Base-by-base conservation (phyloP, 2,888 invertebrate genomes). In the Ormia ochracea region DNA sequence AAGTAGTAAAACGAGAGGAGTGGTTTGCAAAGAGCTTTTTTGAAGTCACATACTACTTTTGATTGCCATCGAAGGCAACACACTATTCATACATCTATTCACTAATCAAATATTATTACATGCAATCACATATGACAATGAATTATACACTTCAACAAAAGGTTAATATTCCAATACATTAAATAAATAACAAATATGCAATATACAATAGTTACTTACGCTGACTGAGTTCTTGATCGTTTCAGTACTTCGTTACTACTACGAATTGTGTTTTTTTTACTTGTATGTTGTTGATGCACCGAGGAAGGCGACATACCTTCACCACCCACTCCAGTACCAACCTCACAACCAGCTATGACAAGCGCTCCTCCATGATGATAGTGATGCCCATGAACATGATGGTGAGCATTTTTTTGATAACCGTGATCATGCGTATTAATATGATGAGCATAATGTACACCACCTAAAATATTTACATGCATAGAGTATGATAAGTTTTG, bases 221-320 rank as follows among this genome's bases (percentile, higher is more conserved):
- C 93, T 84, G 92, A 92, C 89, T 93, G 93, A 82, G 93, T 91
- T 86, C 93, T 90, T 83, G 93, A 92, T 81, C 93, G 91, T 87
- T 94, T 93, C 83, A 93, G 89, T 66, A 93, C 92, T 86, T 93
- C 93, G 65, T 92, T 92, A 82, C 91, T 87, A 85, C 91, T 93
- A 73, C 93, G 90, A 50, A 93, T 91, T 23, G 93, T 92, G 68
- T 92, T 92, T 86, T 93, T 93, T 86, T 93, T 93, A 86, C 92
- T 92, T 83, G 92, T 88, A 61, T 91, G 90, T 85, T 92, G 92
- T 65, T 86, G 80, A 28, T 76, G 86, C 19, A 84, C 82, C 48
- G 83, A 79, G 59, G 85, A 84, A 17, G 85, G 82, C 28, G 84
- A 83, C 10, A 83, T 82, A 38, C 84, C 82, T 10, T 83, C 83